Evolutionary conservation across 2,888 invertebrate species (phyloP).

Genomic region (Luffia ferchaultella): DNA sequence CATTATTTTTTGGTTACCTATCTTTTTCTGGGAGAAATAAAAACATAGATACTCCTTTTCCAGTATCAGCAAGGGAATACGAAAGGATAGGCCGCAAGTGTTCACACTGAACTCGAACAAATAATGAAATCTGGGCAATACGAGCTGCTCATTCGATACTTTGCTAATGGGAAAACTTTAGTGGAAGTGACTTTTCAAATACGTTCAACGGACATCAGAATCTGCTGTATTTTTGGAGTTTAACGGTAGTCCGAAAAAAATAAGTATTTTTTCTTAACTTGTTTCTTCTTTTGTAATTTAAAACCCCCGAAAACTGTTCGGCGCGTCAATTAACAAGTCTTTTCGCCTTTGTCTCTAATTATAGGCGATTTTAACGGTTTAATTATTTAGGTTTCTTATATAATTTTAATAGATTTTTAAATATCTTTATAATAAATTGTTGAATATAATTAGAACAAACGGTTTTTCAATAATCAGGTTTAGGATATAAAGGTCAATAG

Average conservation of each 20-base stretch:
- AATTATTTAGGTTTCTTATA: not conserved
- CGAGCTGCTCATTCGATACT: constrained; percentile 12
- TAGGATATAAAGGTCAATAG: too few species aligned
- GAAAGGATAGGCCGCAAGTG: not conserved
- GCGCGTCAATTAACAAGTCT: not conserved
- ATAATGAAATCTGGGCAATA: not conserved
- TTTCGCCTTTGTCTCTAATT: not conserved
- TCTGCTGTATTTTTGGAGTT: not conserved
- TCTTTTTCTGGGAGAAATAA: too few species aligned
- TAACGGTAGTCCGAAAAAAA: constrained; percentile 10
- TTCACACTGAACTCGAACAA: not conserved
- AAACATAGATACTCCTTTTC: too few species aligned
- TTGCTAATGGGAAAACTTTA: constrained; percentile 19
- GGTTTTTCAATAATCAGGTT: too few species aligned
- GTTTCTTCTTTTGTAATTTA: constrained; percentile 18
- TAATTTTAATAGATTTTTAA: not conserved
- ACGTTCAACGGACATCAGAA: constrained; percentile 17
- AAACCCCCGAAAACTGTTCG: not conserved
- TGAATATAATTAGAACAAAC: too few species aligned
- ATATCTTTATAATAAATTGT: too few species aligned
- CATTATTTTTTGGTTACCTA: too few species aligned
- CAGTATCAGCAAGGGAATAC: not conserved
- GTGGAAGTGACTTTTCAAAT: constrained; percentile 18
- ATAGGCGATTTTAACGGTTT: not conserved
- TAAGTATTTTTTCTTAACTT: constrained; percentile 23